Evolutionary conservation across 2,888 invertebrate genomes (phyloP).

Genomic region (Galerucella calmariensis): DNA sequence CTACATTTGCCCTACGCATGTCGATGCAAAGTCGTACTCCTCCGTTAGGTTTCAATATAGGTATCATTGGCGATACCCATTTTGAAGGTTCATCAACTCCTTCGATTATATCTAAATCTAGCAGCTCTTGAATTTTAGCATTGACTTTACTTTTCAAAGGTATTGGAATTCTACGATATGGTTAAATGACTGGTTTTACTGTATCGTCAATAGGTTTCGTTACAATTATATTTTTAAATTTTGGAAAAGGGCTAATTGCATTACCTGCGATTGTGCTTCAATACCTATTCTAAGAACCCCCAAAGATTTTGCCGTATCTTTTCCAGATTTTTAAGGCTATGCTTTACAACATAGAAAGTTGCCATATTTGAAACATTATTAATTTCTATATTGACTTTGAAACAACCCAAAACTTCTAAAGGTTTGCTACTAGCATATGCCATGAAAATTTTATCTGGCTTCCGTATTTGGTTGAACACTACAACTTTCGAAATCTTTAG

Average conservation of each 20-base stretch:
- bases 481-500: slow-evolving; percentile 22
- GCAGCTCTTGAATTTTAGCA: slow-evolving; percentile 42
- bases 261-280: slow-evolving; percentile 27
- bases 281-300: slow-evolving; percentile 47
- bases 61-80: slow-evolving; percentile 58
- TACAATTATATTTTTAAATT: slow-evolving; percentile 44
- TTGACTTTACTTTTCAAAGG: slow-evolving; percentile 38
- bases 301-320: slow-evolving; percentile 38
- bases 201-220: slow-evolving; percentile 37
- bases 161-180: slow-evolving; percentile 41
- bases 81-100: slow-evolving; percentile 52
- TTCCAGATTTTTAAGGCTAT: slow-evolving; percentile 43
- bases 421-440: background rate
- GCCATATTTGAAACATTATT: slow-evolving; percentile 23
- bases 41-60: slow-evolving; percentile 47
- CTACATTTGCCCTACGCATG: slow-evolving; percentile 56
- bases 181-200: slow-evolving; percentile 44
- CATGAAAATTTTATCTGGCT: background rate
- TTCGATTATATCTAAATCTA: slow-evolving; percentile 55
- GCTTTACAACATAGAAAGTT: slow-evolving; percentile 42
- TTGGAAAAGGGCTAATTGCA: slow-evolving; percentile 39
- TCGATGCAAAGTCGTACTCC: slow-evolving; percentile 57
- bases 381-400: slow-evolving; percentile 20
- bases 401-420: background rate
- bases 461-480: background rate